phyloP scores from a whole-genome alignment of 2,888 invertebrate genomes.

The Chesias legatella region DNA sequence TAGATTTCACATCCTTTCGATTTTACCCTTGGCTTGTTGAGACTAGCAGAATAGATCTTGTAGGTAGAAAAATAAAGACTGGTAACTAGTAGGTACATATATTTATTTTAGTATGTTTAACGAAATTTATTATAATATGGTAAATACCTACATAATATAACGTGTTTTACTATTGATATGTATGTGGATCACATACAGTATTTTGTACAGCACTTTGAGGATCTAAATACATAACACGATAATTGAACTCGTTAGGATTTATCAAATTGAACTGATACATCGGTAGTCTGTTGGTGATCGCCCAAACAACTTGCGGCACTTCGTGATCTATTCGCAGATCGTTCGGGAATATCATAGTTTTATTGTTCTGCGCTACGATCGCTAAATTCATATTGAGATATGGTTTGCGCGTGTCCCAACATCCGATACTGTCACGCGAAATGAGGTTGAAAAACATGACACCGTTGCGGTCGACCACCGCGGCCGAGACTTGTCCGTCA shows the following conservation, averaged over 20 bases:
- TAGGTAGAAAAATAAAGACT: too few relatives aligned
- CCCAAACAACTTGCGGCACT: constrained; percentile 85
- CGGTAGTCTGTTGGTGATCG: constrained; percentile 87
- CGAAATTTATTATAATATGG: too few relatives aligned
- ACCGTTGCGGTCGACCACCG: constrained; percentile 86
- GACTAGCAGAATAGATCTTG: too few relatives aligned
- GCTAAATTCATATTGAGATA: constrained; percentile 84
- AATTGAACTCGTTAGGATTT: constrained; percentile 85
- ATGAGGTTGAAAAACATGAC: constrained; percentile 91
- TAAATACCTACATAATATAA: too few relatives aligned
- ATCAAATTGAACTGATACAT: constrained; percentile 86
- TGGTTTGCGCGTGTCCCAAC: constrained; percentile 90
- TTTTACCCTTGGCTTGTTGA: too few relatives aligned
- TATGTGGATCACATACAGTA: constrained; percentile 78
- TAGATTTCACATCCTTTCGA: too few relatives aligned
- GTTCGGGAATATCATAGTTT: constrained; percentile 88
- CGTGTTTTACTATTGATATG: constrained; percentile 4
- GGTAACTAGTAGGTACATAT: too few relatives aligned
- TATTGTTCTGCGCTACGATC: constrained; percentile 82
- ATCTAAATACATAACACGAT: constrained; percentile 85
- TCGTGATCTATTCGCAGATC: constrained; percentile 89
- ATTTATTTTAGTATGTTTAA: too few relatives aligned
- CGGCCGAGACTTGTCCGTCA: constrained; percentile 86
- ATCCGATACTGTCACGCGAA: constrained; percentile 87
- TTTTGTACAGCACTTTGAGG: constrained; percentile 81